Evolutionary conservation across 2,113 vertebrate species (phyloP).

Genomic region (Chaetodon trifascialis): DNA sequence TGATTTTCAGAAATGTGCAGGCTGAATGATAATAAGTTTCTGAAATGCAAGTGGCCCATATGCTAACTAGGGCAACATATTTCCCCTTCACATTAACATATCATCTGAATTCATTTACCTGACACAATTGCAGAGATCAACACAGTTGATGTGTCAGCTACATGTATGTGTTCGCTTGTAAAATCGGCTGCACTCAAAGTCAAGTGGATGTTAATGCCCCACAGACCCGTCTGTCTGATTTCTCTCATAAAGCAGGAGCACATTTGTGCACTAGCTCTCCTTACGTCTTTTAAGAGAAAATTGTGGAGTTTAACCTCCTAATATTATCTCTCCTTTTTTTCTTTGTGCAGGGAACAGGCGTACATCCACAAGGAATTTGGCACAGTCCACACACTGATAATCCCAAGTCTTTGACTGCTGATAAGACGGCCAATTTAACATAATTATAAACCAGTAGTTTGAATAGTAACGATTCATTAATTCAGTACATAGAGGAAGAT

Average conservation of each 20-base stretch:
- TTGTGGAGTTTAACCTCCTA: conserved; percentile 85
- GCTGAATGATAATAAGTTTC: conserved; percentile 80
- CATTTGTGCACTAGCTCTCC: conserved; percentile 79
- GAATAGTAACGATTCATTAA: conserved; percentile 85
- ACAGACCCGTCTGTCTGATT: conserved; percentile 78
- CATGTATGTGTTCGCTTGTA: conserved; percentile 82
- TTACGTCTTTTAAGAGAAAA: conserved; percentile 85
- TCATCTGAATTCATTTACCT: conserved; percentile 86
- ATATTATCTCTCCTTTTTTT: conserved; percentile 82
- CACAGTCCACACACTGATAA: conserved; percentile 84
- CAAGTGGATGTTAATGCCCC: conserved; percentile 87
- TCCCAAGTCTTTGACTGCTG: conserved; percentile 85
- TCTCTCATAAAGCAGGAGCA: conserved; percentile 79
- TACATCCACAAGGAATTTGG: conserved; percentile 81
- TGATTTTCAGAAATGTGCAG: conserved; percentile 75
- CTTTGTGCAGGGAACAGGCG: conserved; percentile 79
- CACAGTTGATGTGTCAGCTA: conserved; percentile 82
- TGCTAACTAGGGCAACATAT: conserved; percentile 86
- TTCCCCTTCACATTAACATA: conserved; percentile 84
- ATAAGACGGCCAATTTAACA: conserved; percentile 87
- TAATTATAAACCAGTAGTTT: conserved; percentile 86
- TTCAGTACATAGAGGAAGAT: conserved; percentile 80
- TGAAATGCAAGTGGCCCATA: conserved; percentile 82
- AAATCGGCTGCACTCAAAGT: conserved; percentile 83
- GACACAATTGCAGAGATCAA: conserved; percentile 83